Evolutionary conservation across 2,797 vertebrate species (phyloP).

Genomic region (Falco novaeseelandiae): DNA sequence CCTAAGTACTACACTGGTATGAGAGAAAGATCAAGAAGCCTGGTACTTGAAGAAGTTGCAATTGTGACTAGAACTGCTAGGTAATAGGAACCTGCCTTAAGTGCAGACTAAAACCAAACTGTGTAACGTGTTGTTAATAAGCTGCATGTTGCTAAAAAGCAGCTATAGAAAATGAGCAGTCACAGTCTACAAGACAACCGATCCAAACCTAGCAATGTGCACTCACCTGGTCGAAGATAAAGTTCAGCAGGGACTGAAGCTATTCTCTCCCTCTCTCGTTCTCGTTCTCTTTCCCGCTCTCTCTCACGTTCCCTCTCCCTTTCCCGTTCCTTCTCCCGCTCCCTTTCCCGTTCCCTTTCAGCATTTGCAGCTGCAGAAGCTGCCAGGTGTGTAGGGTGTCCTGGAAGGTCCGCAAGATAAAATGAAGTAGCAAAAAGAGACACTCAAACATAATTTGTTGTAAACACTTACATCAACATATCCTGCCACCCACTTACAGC

Average conservation of each 20-base stretch:
- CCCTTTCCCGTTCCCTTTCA: conserved; percentile 83
- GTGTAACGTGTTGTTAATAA: not conserved
- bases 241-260: conserved; percentile 78
- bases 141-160: not conserved
- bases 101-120: not conserved
- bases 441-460: not conserved
- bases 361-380: conserved; percentile 83
- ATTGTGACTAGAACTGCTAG: not conserved
- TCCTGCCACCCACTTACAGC: not conserved
- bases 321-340: conserved; percentile 79
- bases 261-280: conserved; percentile 79
- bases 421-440: not conserved
- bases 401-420: conserved; percentile 70
- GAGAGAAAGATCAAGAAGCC: not conserved
- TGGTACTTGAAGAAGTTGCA: not conserved
- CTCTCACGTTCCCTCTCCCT: conserved; percentile 80
- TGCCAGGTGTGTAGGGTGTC: conserved; percentile 88
- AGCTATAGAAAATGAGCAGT: not conserved
- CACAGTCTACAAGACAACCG: not conserved
- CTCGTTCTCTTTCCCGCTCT: conserved; percentile 75
- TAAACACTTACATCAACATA: not conserved
- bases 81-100: not conserved
- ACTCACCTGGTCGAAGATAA: conserved; percentile 90
- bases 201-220: not conserved
- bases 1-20: not conserved